Evolutionary conservation across 2,113 vertebrate species (phyloP), one percentile per base, ranked within the genome.

Genomic region (Colossoma macropomum): DNA sequence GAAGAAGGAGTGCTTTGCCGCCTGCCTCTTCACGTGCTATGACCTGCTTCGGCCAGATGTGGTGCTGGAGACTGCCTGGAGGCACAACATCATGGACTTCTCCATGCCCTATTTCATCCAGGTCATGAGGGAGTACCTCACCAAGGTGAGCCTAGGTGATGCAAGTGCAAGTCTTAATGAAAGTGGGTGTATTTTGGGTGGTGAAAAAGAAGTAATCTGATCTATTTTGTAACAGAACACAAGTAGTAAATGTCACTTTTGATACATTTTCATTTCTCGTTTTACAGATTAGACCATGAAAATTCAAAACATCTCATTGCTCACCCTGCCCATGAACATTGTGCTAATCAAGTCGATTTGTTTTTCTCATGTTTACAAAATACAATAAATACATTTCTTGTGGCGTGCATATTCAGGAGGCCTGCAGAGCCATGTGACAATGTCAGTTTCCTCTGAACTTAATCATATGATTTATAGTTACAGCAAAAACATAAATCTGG

Each of bases 91-190:
- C 92, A 99, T 99, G 97, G 98, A 99, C 91, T 99, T 99, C 92
- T 98, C 98, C 94, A 99, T 99, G 98, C 98, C 98, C 34, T 99
- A 99, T 90, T 99, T 99, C 88, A 99, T 99, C 92, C 98, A 99
- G 94, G 98, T 99, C 94, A 99, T 98, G 98, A 98, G 98, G 92
- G 98, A 99, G 50, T 99, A 99, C 88, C 95, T 99, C 91, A 92
- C 92, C 90, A 99, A 99, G 98, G 98, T 99, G 96, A 95, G 93
- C 19, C 30, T 38, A 32, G 11, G 68, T 70, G 38, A 70, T n/a
- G 68, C 34, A 45, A 23, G 21, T n/a, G 68, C n/a, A 32, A 17
- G 1, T 41, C 59, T 10, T 62, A 4, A 50, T 7, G 9, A 50
- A 52, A 17, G 2, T 52, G 59, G 59, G 21, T 56, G 21, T 12